phyloP scores from a whole-genome alignment of 2,113 vertebrate genomes.

The Sinocyclocheilus anophthalmus region DNA sequence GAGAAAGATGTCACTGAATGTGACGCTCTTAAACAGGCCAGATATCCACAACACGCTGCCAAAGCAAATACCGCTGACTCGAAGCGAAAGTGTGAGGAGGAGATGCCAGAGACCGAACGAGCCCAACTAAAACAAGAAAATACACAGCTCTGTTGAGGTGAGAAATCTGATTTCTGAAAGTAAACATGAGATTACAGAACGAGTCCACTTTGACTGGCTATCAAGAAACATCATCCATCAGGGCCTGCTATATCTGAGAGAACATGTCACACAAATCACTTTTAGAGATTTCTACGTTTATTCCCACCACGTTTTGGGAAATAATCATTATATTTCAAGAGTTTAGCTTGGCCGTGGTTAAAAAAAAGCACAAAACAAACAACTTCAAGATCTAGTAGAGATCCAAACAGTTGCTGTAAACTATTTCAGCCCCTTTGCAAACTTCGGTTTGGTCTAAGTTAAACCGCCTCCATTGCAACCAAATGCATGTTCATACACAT shows the following conservation, averaged over 20 bases:
- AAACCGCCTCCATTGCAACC: not conserved
- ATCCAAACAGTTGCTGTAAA: not conserved
- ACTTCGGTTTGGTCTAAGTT: not conserved
- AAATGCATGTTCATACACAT: not conserved
- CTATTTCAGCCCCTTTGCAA: not conserved
- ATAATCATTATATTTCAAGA: not conserved
- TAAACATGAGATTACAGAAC: not conserved
- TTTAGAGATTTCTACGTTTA: too few relatives aligned
- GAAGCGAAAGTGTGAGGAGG: not conserved
- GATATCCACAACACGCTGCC: not conserved
- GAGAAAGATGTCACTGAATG: not conserved
- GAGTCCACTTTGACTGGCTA: not conserved
- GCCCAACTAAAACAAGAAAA: conserved; percentile 6
- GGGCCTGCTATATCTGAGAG: too few relatives aligned
- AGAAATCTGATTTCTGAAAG: conserved; percentile 8
- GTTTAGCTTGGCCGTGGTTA: not conserved
- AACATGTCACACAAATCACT: too few relatives aligned
- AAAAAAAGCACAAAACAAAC: not conserved
- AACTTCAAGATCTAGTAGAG: not conserved
- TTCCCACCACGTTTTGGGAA: not conserved
- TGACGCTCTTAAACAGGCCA: not conserved
- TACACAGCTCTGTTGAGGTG: not conserved
- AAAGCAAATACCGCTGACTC: conserved; percentile 1
- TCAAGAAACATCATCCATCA: not conserved
- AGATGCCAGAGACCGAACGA: not conserved